phyloP scores from a whole-genome alignment of 2,888 invertebrate species.

The Harpalus rufipes region DNA sequence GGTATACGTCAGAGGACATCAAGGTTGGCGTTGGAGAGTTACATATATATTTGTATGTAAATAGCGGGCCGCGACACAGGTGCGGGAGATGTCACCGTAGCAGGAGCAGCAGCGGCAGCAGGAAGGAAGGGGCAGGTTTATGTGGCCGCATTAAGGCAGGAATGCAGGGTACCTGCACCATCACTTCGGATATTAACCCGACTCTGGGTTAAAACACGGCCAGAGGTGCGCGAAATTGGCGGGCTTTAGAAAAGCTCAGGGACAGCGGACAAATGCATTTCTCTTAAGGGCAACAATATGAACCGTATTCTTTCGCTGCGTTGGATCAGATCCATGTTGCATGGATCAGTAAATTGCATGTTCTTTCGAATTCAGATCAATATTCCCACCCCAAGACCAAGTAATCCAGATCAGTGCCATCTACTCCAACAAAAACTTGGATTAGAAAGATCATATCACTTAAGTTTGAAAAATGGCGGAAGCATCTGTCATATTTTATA shows the following conservation, averaged over 20 bases:
- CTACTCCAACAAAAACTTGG: too few relatives aligned
- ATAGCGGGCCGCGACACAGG: slow-evolving; percentile 72
- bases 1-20: slow-evolving; percentile 69
- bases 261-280: background rate
- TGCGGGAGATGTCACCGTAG: slow-evolving; percentile 76
- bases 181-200: slow-evolving; percentile 53
- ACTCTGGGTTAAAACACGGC: slow-evolving; percentile 61
- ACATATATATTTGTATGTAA: slow-evolving; percentile 77
- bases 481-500: too few relatives aligned
- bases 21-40: slow-evolving; percentile 69
- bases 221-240: slow-evolving; percentile 66
- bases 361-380: too few relatives aligned
- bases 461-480: too few relatives aligned
- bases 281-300: background rate
- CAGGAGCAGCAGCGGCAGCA: background rate
- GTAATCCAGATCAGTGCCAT: too few relatives aligned
- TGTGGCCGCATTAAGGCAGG: slow-evolving; percentile 74
- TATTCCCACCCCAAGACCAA: too few relatives aligned
- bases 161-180: slow-evolving; percentile 27
- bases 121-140: slow-evolving; percentile 73
- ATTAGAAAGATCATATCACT: too few relatives aligned
- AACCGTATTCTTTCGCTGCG: too few relatives aligned
- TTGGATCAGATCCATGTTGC: too few relatives aligned
- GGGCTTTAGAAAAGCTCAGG: slow-evolving; percentile 39
- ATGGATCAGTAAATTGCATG: too few relatives aligned